These are phyloP conservation scores for Echiichthys vipera DNA, from an alignment of 2,797 vertebrate genomes.

Conservation along the genomic window DNA sequence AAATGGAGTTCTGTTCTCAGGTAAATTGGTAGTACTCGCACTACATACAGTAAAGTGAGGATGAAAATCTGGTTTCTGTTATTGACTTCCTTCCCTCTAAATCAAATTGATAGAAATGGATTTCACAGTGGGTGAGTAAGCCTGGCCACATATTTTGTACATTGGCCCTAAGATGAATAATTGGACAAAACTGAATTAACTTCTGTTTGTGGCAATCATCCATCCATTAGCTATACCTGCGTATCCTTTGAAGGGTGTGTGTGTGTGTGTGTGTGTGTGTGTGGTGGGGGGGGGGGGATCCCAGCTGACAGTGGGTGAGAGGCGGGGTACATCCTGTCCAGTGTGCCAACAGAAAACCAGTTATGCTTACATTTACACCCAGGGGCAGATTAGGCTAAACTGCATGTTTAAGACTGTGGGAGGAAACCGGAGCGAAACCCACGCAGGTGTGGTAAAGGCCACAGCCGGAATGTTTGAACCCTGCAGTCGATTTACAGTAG, in stretches of 20 bases:
- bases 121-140: conserved; percentile 55
- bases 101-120: conserved; percentile 70
- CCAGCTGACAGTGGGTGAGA: not conserved
- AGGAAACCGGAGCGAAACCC: not conserved
- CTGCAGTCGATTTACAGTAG: conserved; percentile 12
- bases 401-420: not conserved
- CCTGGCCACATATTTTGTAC: conserved; percentile 41
- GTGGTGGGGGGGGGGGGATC: not conserved
- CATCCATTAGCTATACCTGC: conserved; percentile 8
- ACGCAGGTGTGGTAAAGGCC: not conserved
- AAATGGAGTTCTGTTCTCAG: conserved; percentile 69
- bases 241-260: not conserved
- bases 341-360: not conserved
- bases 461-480: not conserved
- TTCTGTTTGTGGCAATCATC: conserved; percentile 41
- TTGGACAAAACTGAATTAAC: conserved; percentile 47
- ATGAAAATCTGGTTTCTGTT: conserved; percentile 57
- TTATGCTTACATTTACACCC: not conserved
- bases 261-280: no score
- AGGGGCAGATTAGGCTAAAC: not conserved
- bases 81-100: conserved; percentile 60
- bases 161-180: conserved; percentile 41
- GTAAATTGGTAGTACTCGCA: conserved; percentile 63
- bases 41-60: conserved; percentile 32
- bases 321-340: not conserved